Evolutionary conservation across 2,888 invertebrate genomes (phyloP), one percentile per base, ranked within the genome.

Genomic region (Mesoligia furuncula): DNA sequence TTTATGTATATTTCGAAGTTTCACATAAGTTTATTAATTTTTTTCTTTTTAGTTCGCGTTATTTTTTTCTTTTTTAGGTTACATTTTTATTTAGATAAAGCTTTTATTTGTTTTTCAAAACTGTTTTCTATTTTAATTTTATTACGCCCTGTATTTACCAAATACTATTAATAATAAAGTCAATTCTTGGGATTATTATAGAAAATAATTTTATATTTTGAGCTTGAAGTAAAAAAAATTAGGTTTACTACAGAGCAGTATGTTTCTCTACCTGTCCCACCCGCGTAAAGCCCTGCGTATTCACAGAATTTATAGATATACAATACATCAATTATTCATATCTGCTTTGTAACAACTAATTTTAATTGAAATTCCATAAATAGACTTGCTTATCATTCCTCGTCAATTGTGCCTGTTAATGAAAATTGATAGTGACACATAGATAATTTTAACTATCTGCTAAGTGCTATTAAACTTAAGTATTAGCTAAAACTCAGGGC

Each of bases 281-380:
- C 24, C n/a, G 17, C 66, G 9, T n/a, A 72, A 8, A 66, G 66
- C 36, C 9, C 13, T 4, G n/a, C 48, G 20, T 66, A 20, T 78
- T 73, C 59, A 13, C 24, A 45, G 31, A 51, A 64, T 59, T 20
- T 48, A 62, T 39, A 69, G 79, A 80, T 75, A 74, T 39, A 45
- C n/a, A 74, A 74, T 39, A 45, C n/a, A 74, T 80, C 68, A 75
- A 51, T 64, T 42, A 75, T 79, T 15, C 42, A 51, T 65, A 75
- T 65, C 80, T 42, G 24, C 39, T 27, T 27, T 45, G 20, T 45
- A 66, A 66, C 69, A 80, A 65, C 45, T 66, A 6, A 36, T n/a
- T 75, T 69, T 36, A 69, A 80, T 75, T 65, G 27, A 51, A 59
- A 69, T 59, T 59, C 39, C 39, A 8, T 64, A 54, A 15, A n/a